Evolutionary conservation across 2,888 invertebrate genomes (phyloP), one percentile per base, ranked within the genome.

Genomic region (Sinotaia quadrata): DNA sequence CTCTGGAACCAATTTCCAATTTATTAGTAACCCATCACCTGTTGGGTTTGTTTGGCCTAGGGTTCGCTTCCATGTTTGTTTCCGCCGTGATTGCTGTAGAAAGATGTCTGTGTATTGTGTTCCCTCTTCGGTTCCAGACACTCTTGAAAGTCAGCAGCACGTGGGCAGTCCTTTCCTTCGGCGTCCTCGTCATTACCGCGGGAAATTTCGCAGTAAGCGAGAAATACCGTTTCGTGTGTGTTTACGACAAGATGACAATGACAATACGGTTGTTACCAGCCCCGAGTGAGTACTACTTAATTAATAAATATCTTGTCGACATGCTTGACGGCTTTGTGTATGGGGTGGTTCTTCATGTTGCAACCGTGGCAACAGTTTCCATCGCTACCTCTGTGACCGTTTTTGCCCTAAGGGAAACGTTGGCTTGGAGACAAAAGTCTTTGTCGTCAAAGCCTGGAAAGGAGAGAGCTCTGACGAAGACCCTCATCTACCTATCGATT

Each of bases 401-500:
- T 4, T 12, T 33, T 24, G 41, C 33, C n/a, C 60, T 60, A 3
- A 36, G 34, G 33, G 49, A 60, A n/a, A 33, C 27, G 5, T 7
- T 29, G 12, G 47, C 36, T 33, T 60, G 37, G 37, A 29, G 37
- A 27, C 24, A 31, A 12, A 49, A 60, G 4, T 60, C 59, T 4
- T 41, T 18, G 18, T 41, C 41, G 10, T 54, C 54, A 3, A 21
- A 33, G 2, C 49, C 60, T 12, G n/a, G 31, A 10, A 24, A 37
- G 15, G 44, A 60, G n/a, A 41, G 44, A 15, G 47, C 47, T 7
- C 29, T 60, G 60, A 60, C 60, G 15, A 60, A 18, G 21, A 60
- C 49, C 47, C 47, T 60, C 24, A 60, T 60, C 47, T 60, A 47
- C 47, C n/a, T 60, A 24, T 60, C 60, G 37, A 10, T 60, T 8